Evolutionary conservation across 1,140 invertebrate genomes (phyloP), one percentile per base, ranked within the genome.

Genomic region (Ptiloglossa arizonensis): DNA sequence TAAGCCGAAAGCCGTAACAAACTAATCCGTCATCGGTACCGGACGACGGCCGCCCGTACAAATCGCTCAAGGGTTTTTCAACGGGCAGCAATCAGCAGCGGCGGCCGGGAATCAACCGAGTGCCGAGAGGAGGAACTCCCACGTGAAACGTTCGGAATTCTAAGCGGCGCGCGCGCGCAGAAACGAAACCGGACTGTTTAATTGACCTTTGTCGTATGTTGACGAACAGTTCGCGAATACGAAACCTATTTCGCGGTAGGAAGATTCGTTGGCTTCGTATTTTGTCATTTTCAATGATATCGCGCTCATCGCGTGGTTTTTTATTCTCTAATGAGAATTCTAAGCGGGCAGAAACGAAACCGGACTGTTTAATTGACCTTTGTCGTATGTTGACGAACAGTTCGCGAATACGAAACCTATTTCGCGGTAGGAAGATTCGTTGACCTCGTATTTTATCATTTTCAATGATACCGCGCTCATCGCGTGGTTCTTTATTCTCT

Each of bases 1-100:
- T 62, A 70, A 69, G 73, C 71, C 85, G 83, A 87, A 89, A 87
- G 79, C 85, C 85, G 82, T 88, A 89, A 86, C 86, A 67, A 86
- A 87, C 85, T 89, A 87, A 90, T 90, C 89, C 86, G 83, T 86
- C 87, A 89, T 89, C 83, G 76, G 79, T 73, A 67, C 69, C 73
- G 78, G 76, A 75, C 77, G 79, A 64, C 77, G 50, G 50, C 52
- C 63, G 73, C 72, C 67, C 85, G 79, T 67, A 70, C 44, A 74
- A 50, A 66, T 69, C 17, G 60, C 69, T 54, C 41, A 50, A 57
- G 52, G 81, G 59, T 73, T 83, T 83, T 79, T 59, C 68, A 69
- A 63, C 57, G 56, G 64, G 59, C 29, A 29, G 50, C 73, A 72
- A 81, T 81, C 66, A 76, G 50, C 50, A 8, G 5, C 50, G 35